Evolutionary conservation across 2,113 vertebrate genomes (phyloP).

Genomic region (Hippoglossus stenolepis): DNA sequence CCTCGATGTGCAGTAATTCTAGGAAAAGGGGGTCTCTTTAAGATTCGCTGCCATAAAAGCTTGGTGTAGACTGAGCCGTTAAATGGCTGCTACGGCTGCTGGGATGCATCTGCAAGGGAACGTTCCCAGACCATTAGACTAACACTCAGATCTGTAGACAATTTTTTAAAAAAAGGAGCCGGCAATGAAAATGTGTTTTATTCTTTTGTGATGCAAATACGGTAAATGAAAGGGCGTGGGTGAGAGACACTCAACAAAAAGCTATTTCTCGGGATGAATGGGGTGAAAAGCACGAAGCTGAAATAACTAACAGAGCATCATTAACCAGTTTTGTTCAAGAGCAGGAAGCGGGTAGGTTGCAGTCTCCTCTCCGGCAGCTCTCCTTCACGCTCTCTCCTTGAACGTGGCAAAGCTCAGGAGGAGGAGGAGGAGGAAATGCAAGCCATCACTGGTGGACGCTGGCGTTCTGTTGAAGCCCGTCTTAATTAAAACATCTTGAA

Average conservation of each 20-base stretch:
- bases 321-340: slow-evolving; percentile 46
- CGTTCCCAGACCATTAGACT: slow-evolving; percentile 61
- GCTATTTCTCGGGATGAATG: slow-evolving; percentile 43
- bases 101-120: slow-evolving; percentile 64
- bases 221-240: slow-evolving; percentile 54
- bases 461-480: slow-evolving; percentile 54
- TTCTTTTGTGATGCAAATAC: slow-evolving; percentile 67
- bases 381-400: slow-evolving; percentile 44
- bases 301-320: slow-evolving; percentile 40
- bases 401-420: slow-evolving; percentile 50
- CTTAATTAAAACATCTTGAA: slow-evolving; percentile 74
- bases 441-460: slow-evolving; percentile 47
- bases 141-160: slow-evolving; percentile 63
- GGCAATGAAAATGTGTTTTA: slow-evolving; percentile 52
- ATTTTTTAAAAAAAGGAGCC: slow-evolving; percentile 37
- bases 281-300: slow-evolving; percentile 15
- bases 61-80: slow-evolving; percentile 60
- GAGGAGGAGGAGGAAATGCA: slow-evolving; percentile 36
- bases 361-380: slow-evolving; percentile 25
- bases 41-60: slow-evolving; percentile 73
- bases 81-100: slow-evolving; percentile 80
- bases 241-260: slow-evolving; percentile 40
- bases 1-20: slow-evolving; percentile 77
- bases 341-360: slow-evolving; percentile 39
- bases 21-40: slow-evolving; percentile 68